These are phyloP conservation scores for Heliconius sara DNA, from an alignment of 2,888 invertebrate genomes.

Conservation along the genomic window DNA sequence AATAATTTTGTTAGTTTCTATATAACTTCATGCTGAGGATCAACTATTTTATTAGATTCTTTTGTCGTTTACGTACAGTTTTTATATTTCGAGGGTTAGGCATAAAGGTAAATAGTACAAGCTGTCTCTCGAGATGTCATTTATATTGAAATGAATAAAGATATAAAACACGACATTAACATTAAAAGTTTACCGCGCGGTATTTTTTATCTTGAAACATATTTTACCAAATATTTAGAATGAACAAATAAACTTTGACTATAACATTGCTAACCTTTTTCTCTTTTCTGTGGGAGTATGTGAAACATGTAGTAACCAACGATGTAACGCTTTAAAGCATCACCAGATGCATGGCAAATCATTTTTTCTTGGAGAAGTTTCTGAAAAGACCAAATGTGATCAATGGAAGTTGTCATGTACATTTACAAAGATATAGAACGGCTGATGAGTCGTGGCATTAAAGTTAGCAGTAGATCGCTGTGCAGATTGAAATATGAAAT, in stretches of 20 bases:
- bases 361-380: constrained; percentile 89
- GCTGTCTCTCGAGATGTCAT: not conserved
- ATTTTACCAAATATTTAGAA: not conserved
- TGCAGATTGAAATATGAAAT: not conserved
- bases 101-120: not conserved
- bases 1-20: not conserved
- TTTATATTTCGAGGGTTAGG: not conserved
- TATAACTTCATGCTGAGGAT: not conserved
- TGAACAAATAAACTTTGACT: not conserved
- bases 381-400: constrained; percentile 61
- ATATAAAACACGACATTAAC: not conserved
- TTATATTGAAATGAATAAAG: too few relatives aligned
- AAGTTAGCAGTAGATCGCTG: not conserved
- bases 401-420: not conserved
- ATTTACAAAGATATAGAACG: too few relatives aligned
- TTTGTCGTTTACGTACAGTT: not conserved
- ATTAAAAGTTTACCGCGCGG: too few relatives aligned
- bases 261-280: constrained; percentile 36
- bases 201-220: too few relatives aligned
- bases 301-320: constrained; percentile 97
- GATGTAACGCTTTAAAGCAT: constrained; percentile 90
- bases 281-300: constrained; percentile 87
- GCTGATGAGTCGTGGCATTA: too few relatives aligned
- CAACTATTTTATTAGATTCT: not conserved
- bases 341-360: constrained; percentile 96